Evolutionary conservation across 2,888 invertebrate genomes (phyloP), one percentile per base, ranked within the genome.

Genomic region (Camptogramma bilineatum): DNA sequence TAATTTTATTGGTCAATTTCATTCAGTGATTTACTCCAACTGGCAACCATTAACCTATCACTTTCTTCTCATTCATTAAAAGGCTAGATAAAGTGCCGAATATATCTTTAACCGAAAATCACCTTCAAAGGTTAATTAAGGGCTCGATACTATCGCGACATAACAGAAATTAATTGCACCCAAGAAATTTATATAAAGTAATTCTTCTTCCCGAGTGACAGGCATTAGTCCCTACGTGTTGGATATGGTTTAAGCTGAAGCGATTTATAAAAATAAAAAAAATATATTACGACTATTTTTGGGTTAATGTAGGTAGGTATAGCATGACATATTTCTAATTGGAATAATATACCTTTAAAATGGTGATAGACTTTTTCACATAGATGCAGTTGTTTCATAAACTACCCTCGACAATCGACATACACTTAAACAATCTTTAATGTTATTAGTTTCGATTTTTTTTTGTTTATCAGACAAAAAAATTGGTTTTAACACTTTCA

Each of bases 121-220:
- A 76, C 71, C 70, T 71, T 46, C 56, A 66, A 72, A 83, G 86
- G 83, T 89, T 87, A 90, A 88, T 88, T 85, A 89, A 86, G 81
- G 50, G 76, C 78, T 77, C 83, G 85, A 88, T 88, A 84, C 72
- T 80, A 69, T 76, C 82, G 82, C 81, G 82, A 85, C 83, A 86
- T 84, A 85, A 86, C 84, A 79, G 74, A 84, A 86, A 90, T 90
- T 90, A 90, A 90, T 90, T 86, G 88, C 83, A 84, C 78, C 75
- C 55, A 74, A 82, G 83, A 88, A 82, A 90, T 89, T 89, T 90
- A 87, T 89, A 87, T 86, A 83, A 84, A 85, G 83, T 84, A 78
- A 90, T 91, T 88, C 87, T 86, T 88, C 88, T 88, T 85, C 80
- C 70, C 76, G 69, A 79, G 81, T 82, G 85, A 88, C 87, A 85